Evolutionary conservation across 2,888 invertebrate genomes (phyloP), one percentile per base, ranked within the genome.

Genomic region (Aproaerema taeniolella): DNA sequence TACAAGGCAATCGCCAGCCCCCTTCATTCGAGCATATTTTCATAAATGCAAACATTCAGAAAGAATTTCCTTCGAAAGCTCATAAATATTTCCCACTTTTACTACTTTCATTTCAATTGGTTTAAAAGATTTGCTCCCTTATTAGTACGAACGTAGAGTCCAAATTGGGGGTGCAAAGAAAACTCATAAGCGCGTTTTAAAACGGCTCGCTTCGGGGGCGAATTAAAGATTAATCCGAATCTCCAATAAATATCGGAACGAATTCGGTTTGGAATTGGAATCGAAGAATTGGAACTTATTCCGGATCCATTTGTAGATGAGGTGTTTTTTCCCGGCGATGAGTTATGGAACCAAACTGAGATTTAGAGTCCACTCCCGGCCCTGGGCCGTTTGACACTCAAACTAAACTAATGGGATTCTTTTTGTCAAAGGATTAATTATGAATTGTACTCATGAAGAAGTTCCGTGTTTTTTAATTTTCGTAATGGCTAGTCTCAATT

Each of bases 31-130:
- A 83, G 82, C 85, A 85, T 85, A 85, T 85, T 85, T 85, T 83
- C 82, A 85, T 85, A 85, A 85, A 85, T 85, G 85, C 85, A 83
- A 85, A 85, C 83, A 83, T 78, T 83, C 75, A 69, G 65, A 80
- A 85, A 83, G 82, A 83, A 82, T 81, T 85, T 82, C 76, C 79
- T 82, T 78, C 74, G 70, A 81, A 83, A 82, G 81, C 80, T 82
- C 85, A 83, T 85, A 85, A 85, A 85, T 85, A 85, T 82, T 78
- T 69, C 73, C 81, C 79, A 79, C 77, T 83, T 82, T 81, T 80
- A 80, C 76, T 75, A 67, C 72, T 70, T 60, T 67, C 60, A 62
- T 55, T 49, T 46, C 49, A 43, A 44, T 42, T 26, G 31, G 9
- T 31, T 10, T 50, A 46, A 34, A 20, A 47, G 29, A 67, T 61